A percentile compares a stretch with the other conserved stretches of the same genome.
phyloP scores from a whole-genome alignment of 2,797 vertebrate species.

The Naso thynnoides region DNA sequence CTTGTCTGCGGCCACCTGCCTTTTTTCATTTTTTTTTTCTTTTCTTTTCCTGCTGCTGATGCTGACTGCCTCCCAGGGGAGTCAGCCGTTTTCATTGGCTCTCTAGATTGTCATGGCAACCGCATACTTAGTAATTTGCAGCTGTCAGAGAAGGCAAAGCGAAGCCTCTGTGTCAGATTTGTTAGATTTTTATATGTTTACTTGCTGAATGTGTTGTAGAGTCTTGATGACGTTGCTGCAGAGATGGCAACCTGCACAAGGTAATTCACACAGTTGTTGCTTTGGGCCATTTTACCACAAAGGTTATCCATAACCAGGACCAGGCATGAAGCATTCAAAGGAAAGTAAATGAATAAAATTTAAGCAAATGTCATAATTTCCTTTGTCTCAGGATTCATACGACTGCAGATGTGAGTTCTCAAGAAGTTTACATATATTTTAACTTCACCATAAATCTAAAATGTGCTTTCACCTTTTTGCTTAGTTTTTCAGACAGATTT shows the following conservation, averaged over 20 bases:
- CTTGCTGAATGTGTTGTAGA: background rate
- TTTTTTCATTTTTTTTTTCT: conserved; percentile 35
- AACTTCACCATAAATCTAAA: background rate
- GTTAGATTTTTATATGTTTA: background rate
- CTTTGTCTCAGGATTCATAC: too few species aligned
- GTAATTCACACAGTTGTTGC: too few species aligned
- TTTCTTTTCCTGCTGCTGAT: background rate
- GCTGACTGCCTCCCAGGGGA: conserved; percentile 80
- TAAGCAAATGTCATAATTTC: too few species aligned
- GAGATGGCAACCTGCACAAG: too few species aligned
- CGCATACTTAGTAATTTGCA: conserved; percentile 80
- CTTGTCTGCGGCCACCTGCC: conserved; percentile 83
- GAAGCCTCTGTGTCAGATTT: conserved; percentile 35
- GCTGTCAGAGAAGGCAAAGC: conserved; percentile 64
- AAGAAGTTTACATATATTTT: too few species aligned
- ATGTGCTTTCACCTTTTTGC: background rate
- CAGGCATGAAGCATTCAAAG: too few species aligned
- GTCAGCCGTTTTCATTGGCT: conserved; percentile 79
- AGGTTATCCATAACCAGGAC: too few species aligned
- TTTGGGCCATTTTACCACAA: too few species aligned
- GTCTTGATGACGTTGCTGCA: background rate
- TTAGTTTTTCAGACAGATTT: too few species aligned
- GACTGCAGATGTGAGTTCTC: too few species aligned
- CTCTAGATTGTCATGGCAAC: conserved; percentile 88
- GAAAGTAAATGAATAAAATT: too few species aligned